Percentiles rank a stretch among this genome's conserved stretches.
phyloP scores from a whole-genome alignment of 1,140 invertebrate species.

The Piezodorus guildinii region DNA sequence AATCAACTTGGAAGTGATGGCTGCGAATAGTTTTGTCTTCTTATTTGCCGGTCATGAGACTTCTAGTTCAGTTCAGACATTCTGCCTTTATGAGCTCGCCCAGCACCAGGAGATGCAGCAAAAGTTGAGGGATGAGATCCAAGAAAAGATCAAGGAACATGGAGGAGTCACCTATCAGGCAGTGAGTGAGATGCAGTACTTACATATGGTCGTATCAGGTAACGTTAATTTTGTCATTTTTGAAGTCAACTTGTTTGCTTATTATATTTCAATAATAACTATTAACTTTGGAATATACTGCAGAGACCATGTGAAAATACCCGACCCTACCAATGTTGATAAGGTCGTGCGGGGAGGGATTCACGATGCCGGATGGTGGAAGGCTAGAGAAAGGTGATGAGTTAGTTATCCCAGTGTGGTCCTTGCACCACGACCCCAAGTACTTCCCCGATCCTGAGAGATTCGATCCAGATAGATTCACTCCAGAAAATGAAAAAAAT shows the following conservation, averaged over 20 bases:
- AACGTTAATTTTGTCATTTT: not conserved
- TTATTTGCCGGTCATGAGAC: conserved; percentile 53
- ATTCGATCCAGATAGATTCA: conserved; percentile 36
- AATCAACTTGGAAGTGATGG: conserved; percentile 23
- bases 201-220: conserved; percentile 43
- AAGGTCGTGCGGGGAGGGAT: conserved; percentile 39
- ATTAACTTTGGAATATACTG: no score
- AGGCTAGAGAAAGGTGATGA: conserved; percentile 30
- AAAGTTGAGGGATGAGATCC: conserved; percentile 43
- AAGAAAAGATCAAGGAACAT: conserved; percentile 33
- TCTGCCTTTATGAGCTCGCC: conserved; percentile 45
- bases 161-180: conserved; percentile 43
- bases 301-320: conserved; percentile 45
- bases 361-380: conserved; percentile 25
- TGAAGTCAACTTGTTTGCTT: no score
- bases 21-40: conserved; percentile 36
- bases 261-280: no score
- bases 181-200: conserved; percentile 39
- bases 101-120: conserved; percentile 46
- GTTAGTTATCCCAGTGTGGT: conserved; percentile 34
- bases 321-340: conserved; percentile 37
- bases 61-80: conserved; percentile 42
- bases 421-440: conserved; percentile 35
- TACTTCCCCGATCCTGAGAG: conserved; percentile 34
- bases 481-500: conserved; percentile 26